Base-by-base conservation (phyloP, 1,140 invertebrate species). In the Drosophila fuyamai region DNA sequence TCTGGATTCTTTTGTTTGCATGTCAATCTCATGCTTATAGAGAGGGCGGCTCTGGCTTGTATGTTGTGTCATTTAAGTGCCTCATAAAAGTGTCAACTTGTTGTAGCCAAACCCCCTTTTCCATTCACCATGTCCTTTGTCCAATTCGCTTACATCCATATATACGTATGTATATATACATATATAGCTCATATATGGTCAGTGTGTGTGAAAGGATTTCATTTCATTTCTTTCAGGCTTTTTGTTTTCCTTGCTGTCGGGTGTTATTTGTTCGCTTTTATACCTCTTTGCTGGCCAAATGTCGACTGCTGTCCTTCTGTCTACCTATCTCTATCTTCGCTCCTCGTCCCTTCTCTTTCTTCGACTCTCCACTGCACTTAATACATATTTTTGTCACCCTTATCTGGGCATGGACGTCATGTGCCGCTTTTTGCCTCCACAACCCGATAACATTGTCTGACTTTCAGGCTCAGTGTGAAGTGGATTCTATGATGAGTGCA, bases 361-460 rank as follows among this genome's bases (percentile, higher is more conserved):
- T 61, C 54, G 71, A 41, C 48, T 55, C 57, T 73, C 63, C 75
- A 54, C 5, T 79, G 79, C 83, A 86, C 83, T 83, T 89, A 89
- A 86, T 88, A 88, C 84, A 88, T 83, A 88, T 88, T 88, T 88
- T 89, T 89, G 83, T 88, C 83, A 83, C 83, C 84, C 83, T 88
- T 89, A 88, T 89, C 84, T 77, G 80, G 66, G 47, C 84, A 83
- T 79, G 83, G 76, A 83, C 60, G 83, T 79, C 83, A 88, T 78
- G 62, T 79, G 79, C 60, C 46, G 35, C 61, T 36, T 76, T 59
- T 13, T 55, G 48, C 43, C 50, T 65, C 43, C 48, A 29, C 72
- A 56, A 41, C 43, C 56, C 79, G 83, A 82, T 86, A 82, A 83
- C 82, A 88, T 88, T 83, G 79, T 86, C 54, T 75, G 72, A 63